These are phyloP conservation scores for Drosophila siamana DNA, from an alignment of 2,888 invertebrate genomes.

Conservation along the genomic window DNA sequence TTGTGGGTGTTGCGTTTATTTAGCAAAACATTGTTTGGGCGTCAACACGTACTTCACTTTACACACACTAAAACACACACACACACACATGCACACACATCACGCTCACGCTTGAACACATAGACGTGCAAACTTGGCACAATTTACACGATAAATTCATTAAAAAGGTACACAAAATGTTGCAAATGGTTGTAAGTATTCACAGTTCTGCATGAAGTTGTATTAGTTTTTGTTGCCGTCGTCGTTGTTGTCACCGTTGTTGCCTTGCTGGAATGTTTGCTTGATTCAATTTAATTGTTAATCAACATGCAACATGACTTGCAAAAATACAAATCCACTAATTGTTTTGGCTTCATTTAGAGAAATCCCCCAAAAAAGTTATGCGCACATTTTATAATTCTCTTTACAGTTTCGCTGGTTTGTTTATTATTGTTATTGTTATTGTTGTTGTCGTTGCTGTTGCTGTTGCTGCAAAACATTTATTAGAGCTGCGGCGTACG, in stretches of 20 bases:
- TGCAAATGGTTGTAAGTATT: conserved; percentile 55
- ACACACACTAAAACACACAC: conserved; percentile 15
- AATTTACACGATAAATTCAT: conserved; percentile 78
- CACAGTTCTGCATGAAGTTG: conserved; percentile 12
- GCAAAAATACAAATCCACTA: conserved; percentile 20
- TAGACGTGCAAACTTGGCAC: conserved; percentile 59
- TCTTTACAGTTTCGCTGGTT: neutral
- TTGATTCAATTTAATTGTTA: conserved; percentile 69
- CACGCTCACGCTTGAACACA: neutral
- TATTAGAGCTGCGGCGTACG: conserved; percentile 15
- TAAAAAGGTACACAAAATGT: conserved; percentile 75
- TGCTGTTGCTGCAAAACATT: conserved; percentile 30
- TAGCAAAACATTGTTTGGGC: conserved; percentile 72
- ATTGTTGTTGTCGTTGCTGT: too few species aligned
- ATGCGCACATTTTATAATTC: conserved; percentile 10
- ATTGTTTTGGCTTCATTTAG: conserved; percentile 18
- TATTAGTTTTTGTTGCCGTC: neutral
- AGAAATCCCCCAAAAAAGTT: conserved; percentile 19
- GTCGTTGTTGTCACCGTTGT: conserved; percentile 14
- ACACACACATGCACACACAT: conserved; percentile 12
- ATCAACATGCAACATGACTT: conserved; percentile 53
- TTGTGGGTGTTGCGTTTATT: conserved; percentile 56
- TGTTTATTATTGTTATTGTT: too few species aligned
- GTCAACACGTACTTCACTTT: conserved; percentile 49
- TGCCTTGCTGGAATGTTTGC: conserved; percentile 51